Evolutionary conservation across 2,113 vertebrate genomes (phyloP).

Genomic region (Balaeniceps rex): DNA sequence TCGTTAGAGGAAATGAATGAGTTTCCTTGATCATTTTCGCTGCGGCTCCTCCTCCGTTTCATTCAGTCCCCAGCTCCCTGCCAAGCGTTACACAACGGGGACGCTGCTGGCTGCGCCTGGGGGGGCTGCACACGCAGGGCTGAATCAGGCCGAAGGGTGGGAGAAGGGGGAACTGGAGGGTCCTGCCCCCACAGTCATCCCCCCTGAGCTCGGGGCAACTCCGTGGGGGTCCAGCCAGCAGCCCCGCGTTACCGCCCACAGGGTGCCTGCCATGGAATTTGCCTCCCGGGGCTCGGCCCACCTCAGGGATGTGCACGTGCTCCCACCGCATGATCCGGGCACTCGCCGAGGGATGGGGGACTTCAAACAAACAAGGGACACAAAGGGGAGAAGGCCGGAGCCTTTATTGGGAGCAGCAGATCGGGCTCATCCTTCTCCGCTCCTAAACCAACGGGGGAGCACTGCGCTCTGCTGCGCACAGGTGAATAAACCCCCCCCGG

Average conservation of each 20-base stretch:
- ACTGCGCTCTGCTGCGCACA: too few species aligned
- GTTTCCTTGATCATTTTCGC: not conserved
- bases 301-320: rapidly evolving
- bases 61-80: not conserved
- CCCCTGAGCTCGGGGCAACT: not conserved
- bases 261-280: rapidly evolving
- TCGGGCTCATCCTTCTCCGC: not conserved
- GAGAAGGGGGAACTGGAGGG: not conserved
- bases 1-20: not conserved
- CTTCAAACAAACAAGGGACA: not conserved
- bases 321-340: not conserved
- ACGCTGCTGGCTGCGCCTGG: not conserved
- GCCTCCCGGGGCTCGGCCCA: not conserved
- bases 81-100: not conserved
- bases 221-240: rapidly evolving
- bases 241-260: not conserved
- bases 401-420: conserved; percentile 2
- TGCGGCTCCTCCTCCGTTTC: conserved; percentile 24
- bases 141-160: not conserved
- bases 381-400: not conserved
- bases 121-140: not conserved
- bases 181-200: not conserved
- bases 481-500: not conserved
- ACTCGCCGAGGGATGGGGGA: rapidly evolving
- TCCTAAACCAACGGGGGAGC: not conserved